phyloP scores from a whole-genome alignment of 2,113 vertebrate species.

The Galeopterus variegatus region DNA sequence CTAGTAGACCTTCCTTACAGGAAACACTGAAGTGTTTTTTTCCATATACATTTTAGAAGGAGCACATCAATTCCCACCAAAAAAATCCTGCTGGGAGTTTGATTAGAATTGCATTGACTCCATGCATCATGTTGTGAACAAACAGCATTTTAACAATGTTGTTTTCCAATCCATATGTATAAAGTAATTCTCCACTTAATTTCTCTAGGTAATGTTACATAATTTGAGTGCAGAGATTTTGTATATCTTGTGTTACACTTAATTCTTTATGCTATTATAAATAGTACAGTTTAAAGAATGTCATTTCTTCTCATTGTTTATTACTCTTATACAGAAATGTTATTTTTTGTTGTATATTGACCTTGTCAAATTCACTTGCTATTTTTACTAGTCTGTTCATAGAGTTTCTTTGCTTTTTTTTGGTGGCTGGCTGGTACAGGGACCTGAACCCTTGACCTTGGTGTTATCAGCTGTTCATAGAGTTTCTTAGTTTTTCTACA shows the following conservation, averaged over 20 bases:
- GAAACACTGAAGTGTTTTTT: not conserved
- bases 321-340: not conserved
- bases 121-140: not conserved
- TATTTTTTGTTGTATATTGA: not conserved
- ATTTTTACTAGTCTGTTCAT: too few species aligned
- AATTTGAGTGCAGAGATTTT: not conserved
- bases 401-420: too few species aligned
- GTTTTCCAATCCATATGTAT: not conserved
- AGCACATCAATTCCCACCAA: not conserved
- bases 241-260: not conserved
- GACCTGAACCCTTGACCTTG: too few species aligned
- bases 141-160: not conserved
- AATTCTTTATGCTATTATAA: not conserved
- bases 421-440: too few species aligned
- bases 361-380: not conserved
- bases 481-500: too few species aligned
- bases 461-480: too few species aligned
- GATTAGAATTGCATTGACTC: not conserved
- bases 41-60: not conserved
- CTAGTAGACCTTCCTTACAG: not conserved
- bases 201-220: not conserved
- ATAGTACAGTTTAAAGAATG: not conserved
- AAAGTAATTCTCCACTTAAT: not conserved
- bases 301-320: not conserved
- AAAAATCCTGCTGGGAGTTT: not conserved